Base-by-base conservation (phyloP, 2,113 vertebrate species). In the Vimba vimba region DNA sequence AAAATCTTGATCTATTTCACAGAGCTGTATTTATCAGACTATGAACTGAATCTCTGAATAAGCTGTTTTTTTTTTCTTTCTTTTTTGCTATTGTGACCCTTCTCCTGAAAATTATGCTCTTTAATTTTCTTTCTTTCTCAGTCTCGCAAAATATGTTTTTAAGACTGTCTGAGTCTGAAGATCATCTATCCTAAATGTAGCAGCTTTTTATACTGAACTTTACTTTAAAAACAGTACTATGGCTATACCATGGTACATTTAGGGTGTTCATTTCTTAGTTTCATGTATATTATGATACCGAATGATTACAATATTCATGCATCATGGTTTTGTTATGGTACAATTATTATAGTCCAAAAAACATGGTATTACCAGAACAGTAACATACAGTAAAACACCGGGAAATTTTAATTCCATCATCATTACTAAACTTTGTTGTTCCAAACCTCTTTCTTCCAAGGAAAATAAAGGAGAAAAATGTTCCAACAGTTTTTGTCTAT, bases 1-100 rank as follows among this genome's bases (percentile, higher is more conserved):
- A 81, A 66, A 81, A 64, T 66, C 59, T 27, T 64, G n/a, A 64
- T 45, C 39, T 25, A 27, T 64, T 80, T 80, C 2, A 62, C 59
- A 47, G 23, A 64, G 36, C 59, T 80, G 10, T 43, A 30, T 27
- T 47, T 8, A 4, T 27, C 59, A 64, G n/a, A 80, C n/a, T 66
- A 45, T 47, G n/a, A 64, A 47, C 10, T 4, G 15, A 45, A 64
- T 45, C 6, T 64, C 23, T 45, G 39, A 47, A 80, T 11, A 45
- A 64, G 59, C n/a, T 4, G 57, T 9, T 45, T 62, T 21, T 45
- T 80, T 6, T 73, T 45, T 36, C 0, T 52, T 52, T 19, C 1
- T 52, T 21, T 2, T 21, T 57, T 19, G 2, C 36, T 25, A 21
- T 47, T 3, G 59, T 66, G 2, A 64, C 59, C 15, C n/a, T 80